Evolutionary conservation across 2,888 invertebrate species (phyloP), one percentile per base, ranked within the genome.

Genomic region (Archips crataeganus): DNA sequence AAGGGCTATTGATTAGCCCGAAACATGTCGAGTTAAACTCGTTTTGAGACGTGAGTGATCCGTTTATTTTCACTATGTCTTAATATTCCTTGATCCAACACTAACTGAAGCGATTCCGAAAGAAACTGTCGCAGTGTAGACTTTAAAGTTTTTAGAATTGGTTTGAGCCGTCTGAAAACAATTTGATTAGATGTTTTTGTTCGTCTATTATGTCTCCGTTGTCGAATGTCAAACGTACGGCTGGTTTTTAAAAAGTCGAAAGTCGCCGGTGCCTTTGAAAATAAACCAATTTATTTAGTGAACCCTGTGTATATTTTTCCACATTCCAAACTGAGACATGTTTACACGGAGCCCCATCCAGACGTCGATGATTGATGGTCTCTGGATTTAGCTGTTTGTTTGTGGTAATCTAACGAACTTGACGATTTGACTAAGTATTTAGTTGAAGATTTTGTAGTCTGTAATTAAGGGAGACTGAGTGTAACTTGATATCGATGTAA

Each of bases 281-380:
- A 54, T 49, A 65, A 65, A 36, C 51, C 34, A 9, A 65, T 51
- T 60, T 36, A 62, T 63, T 54, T 62, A 69, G 45, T 23, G 42
- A 63, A 54, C 70, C 62, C 62, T 77, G 13, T 15, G 39, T 76
- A 39, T 76, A 79, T 82, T 80, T 82, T 80, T 79, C 74, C 65
- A 74, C 80, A 68, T 51, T 67, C 77, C 78, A 77, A 76, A 78
- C 79, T 75, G 79, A 81, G 77, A 47, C 75, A 76, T 63, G 49
- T 69, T 75, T 66, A 59, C 68, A 11, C 57, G 34, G 62, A 49
- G 69, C 67, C 67, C 54, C 23, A 59, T 60, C 70, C 62, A 68
- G 64, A 66, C 73, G 54, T 32, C 36, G 75, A 82, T 83, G 84
- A 84, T 79, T 80, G 84, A 83, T 81, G 78, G 67, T 62, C 54